phyloP scores from a whole-genome alignment of 2,888 invertebrate species.

The Thysanoteuthis rhombus region DNA sequence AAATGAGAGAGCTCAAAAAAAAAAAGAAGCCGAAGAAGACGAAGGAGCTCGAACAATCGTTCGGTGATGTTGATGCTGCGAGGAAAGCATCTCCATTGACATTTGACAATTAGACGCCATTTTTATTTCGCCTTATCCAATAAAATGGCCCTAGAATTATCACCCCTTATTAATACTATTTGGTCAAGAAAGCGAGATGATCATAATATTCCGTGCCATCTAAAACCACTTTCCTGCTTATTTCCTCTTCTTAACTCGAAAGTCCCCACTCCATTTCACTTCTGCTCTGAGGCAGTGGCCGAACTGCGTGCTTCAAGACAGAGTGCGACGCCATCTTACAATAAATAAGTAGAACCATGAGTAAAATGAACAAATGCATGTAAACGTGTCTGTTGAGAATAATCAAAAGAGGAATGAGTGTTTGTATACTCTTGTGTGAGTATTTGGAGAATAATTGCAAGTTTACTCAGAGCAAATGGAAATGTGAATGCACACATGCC shows the following conservation, averaged over 20 bases:
- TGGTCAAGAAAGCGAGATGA: neutral
- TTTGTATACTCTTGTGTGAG: neutral
- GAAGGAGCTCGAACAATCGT: too few relatives aligned
- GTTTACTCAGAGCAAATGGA: too few relatives aligned
- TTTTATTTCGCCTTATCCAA: neutral
- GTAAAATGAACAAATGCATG: neutral
- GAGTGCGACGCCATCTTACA: neutral
- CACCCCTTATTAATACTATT: neutral
- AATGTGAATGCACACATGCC: too few relatives aligned
- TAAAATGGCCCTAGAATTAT: neutral
- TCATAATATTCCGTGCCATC: neutral
- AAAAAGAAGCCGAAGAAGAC: too few relatives aligned
- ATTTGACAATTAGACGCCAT: neutral
- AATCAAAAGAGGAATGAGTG: neutral
- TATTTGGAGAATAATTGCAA: neutral
- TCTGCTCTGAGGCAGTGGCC: neutral
- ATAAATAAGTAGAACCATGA: neutral
- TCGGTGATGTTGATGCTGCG: neutral
- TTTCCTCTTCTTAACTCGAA: neutral
- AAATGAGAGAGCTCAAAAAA: neutral
- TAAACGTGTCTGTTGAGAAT: neutral
- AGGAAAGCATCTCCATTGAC: neutral
- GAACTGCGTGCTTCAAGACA: neutral
- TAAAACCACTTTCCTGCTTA: neutral
- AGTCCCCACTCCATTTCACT: neutral